These are phyloP conservation scores for Psettodes erumei DNA, from an alignment of 2,113 vertebrate genomes.

Conservation along the genomic window DNA sequence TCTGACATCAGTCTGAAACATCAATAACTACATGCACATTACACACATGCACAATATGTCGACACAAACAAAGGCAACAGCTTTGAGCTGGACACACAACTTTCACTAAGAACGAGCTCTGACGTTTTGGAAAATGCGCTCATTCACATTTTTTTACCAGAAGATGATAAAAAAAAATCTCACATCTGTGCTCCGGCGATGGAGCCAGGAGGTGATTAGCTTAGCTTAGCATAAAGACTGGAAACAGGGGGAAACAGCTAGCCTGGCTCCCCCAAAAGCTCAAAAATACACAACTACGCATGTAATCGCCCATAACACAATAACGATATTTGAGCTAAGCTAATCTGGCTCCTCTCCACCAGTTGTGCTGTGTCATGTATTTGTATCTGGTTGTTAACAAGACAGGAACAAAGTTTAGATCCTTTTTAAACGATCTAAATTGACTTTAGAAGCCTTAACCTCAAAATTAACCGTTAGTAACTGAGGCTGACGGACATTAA, in stretches of 20 bases:
- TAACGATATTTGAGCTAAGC: too few relatives aligned
- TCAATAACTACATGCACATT: constrained; percentile 18
- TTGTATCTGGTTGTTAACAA: too few relatives aligned
- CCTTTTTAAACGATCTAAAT: not conserved
- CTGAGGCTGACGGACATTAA: too few relatives aligned
- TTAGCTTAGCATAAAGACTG: too few relatives aligned
- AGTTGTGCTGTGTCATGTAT: too few relatives aligned
- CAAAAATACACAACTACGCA: too few relatives aligned
- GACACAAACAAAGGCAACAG: not conserved
- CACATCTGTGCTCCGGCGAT: not conserved
- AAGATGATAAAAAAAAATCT: too few relatives aligned
- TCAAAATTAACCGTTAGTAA: too few relatives aligned
- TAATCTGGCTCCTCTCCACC: not conserved
- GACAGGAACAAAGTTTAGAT: not conserved
- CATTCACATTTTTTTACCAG: not conserved
- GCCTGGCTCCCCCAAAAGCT: too few relatives aligned
- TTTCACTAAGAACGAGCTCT: too few relatives aligned
- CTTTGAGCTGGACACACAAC: not conserved
- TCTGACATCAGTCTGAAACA: not conserved
- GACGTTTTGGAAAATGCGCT: not conserved
- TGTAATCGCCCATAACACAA: too few relatives aligned
- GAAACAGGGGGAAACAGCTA: too few relatives aligned
- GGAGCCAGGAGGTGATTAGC: not conserved
- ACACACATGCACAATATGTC: constrained; percentile 8
- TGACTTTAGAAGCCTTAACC: not conserved